A percentile compares a stretch with the other conserved stretches of the same genome.
Evolutionary conservation across 2,888 invertebrate genomes (phyloP).

Genomic region (Pollenia angustigena): DNA sequence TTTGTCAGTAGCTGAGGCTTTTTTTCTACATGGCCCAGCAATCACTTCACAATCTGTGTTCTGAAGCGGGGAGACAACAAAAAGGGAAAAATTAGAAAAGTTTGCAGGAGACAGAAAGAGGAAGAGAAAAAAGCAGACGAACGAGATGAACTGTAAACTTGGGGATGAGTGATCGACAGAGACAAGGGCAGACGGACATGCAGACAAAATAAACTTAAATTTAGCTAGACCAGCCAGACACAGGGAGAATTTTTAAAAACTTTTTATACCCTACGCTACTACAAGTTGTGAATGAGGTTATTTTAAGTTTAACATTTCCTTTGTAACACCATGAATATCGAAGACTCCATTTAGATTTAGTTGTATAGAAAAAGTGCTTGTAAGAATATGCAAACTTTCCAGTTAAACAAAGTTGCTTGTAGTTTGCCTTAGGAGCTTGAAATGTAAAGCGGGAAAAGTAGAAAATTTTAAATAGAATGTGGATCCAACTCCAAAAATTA

Average conservation of each 20-base stretch:
- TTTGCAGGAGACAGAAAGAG: background rate
- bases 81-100: background rate
- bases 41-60: background rate
- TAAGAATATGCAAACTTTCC: no score
- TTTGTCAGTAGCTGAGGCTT: constrained; percentile 1
- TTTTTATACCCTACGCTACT: background rate
- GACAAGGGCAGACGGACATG: constrained; percentile 46
- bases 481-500: no score
- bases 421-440: no score
- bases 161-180: constrained; percentile 61
- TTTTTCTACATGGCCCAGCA: constrained; percentile 49
- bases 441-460: no score
- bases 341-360: no score
- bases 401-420: no score
- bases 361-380: no score
- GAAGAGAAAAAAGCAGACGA: background rate
- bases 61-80: no score
- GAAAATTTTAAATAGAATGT: no score
- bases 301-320: no score
- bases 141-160: background rate
- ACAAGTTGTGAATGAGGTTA: no score
- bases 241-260: constrained; percentile 35
- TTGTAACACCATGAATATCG: no score
- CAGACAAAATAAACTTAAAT: constrained; percentile 42
- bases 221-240: constrained; percentile 25